phyloP scores from a whole-genome alignment of 2,888 invertebrate species.

The Volucella bombylans region DNA sequence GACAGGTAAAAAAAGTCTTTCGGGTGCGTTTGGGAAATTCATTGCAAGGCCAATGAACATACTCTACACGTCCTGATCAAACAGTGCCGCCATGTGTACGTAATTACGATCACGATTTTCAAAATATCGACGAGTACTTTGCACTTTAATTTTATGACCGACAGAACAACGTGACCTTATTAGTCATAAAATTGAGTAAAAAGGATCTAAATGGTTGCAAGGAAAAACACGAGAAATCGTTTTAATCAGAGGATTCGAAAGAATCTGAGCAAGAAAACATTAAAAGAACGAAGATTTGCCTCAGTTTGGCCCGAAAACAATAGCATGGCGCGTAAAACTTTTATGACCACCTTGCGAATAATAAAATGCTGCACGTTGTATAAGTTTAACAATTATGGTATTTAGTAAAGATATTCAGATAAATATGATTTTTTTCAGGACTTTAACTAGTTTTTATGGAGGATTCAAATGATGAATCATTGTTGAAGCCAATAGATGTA shows the following conservation, averaged over 20 bases:
- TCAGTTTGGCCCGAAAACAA: conserved; percentile 20
- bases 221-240: conserved; percentile 14
- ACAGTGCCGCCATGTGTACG: conserved; percentile 18
- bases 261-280: conserved; percentile 1
- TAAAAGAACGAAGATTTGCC: conserved; percentile 3
- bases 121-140: neutral
- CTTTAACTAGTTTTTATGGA: neutral
- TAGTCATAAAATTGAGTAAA: conserved; percentile 15
- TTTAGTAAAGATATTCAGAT: too few relatives aligned
- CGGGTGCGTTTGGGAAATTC: neutral
- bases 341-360: conserved; percentile 23
- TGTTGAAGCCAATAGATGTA: too few relatives aligned
- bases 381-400: too few relatives aligned
- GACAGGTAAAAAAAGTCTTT: conserved; percentile 37
- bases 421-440: too few relatives aligned
- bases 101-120: conserved; percentile 5
- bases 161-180: neutral
- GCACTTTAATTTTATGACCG: neutral
- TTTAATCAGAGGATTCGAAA: conserved; percentile 36
- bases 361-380: conserved; percentile 7
- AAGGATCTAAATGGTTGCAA: neutral
- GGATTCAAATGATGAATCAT: neutral
- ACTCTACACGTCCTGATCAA: conserved; percentile 15
- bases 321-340: conserved; percentile 41
- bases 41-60: conserved; percentile 8